Evolutionary conservation across 1,140 invertebrate species (phyloP).

Genomic region (Dolichoris vasculosae): DNA sequence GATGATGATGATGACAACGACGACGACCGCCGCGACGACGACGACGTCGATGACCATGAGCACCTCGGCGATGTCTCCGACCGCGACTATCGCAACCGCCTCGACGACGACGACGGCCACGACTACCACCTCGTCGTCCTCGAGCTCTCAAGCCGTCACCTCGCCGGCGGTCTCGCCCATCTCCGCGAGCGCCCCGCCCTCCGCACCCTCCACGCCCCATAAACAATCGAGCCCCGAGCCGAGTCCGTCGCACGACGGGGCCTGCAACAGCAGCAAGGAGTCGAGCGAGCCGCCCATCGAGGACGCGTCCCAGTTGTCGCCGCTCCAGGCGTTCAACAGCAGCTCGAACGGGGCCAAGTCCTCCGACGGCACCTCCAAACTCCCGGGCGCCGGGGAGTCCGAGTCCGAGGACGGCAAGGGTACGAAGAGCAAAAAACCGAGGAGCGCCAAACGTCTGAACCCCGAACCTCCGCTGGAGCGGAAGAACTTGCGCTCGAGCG

Average conservation of each 20-base stretch:
- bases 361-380: constrained; percentile 1
- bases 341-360: constrained; percentile 21
- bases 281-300: constrained; percentile 31
- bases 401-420: constrained; percentile 68
- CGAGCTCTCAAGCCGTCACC: constrained; percentile 13
- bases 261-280: constrained; percentile 45
- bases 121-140: too few relatives aligned
- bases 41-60: not conserved
- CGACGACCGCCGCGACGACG: constrained; percentile 4
- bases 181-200: not conserved
- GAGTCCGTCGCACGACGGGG: constrained; percentile 51
- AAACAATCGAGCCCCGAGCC: constrained; percentile 32
- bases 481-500: constrained; percentile 73
- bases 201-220: not conserved
- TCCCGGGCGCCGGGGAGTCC: constrained; percentile 53
- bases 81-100: not conserved
- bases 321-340: not conserved
- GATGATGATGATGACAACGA: not conserved
- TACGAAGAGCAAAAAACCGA: constrained; percentile 66
- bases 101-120: constrained; percentile 3
- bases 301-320: not conserved
- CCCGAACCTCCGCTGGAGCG: constrained; percentile 71
- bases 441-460: constrained; percentile 66
- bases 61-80: too few relatives aligned
- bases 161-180: not conserved